Evolutionary conservation across 2,888 invertebrate genomes (phyloP), one percentile per base, ranked within the genome.

Genomic region (Drosophila anomalipes): DNA sequence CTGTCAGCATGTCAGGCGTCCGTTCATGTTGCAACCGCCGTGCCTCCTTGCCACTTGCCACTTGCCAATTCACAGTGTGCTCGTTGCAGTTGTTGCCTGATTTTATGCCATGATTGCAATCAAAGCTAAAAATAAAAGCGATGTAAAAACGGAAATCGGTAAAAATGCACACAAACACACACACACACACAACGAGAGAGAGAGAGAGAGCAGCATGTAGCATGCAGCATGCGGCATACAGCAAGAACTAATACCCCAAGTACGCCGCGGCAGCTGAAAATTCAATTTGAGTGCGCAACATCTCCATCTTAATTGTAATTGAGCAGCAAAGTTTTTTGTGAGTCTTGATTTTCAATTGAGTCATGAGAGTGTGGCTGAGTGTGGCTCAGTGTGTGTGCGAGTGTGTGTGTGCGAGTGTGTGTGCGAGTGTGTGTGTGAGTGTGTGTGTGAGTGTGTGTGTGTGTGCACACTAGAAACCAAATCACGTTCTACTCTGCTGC

Each of bases 251-350:
- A 69, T 41, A 58, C 30, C 30, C 22, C 41, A 58, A 58, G 58
- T 41, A 49, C 32, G 60, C 71, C 73, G 77, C 63, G 72, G 61
- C 69, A 75, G 75, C 74, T 83, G 83, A 82, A 89, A 90, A 90
- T 90, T 91, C 81, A 86, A 90, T 90, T 88, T 86, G 84, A 82
- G 77, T 82, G 83, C 86, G 83, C 90, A 90, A 79, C 86, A 89
- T 89, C 87, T 90, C 82, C 81, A 82, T 81, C 89, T 91, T 91
- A 90, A 90, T 90, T 90, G 90, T 91, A 91, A 90, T 91, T 91
- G 90, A 90, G 84, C 81, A 82, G 80, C 79, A 77, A 79, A 79
- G 81, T 91, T 91, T 89, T 88, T 90, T 87, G 74, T 67, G 64
- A 74, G 84, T 82, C 89, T 86, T 86, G 87, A 87, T 89, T 86